A percentile compares a stretch with the other conserved stretches of the same genome.
Conservation (phyloP, 2,888 invertebrate genomes). For the Scrobipalpa atriplicella region DNA sequence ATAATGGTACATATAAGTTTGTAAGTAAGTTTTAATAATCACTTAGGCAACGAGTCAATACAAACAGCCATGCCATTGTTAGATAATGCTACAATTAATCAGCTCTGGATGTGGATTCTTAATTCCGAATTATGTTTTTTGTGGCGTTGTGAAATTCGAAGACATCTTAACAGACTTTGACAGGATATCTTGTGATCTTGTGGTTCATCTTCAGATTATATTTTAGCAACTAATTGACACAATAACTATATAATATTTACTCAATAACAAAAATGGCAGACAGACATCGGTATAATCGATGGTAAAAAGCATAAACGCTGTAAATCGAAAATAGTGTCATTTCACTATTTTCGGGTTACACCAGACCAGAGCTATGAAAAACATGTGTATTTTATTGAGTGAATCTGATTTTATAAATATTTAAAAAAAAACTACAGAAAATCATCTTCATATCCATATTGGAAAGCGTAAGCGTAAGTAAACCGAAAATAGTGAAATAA, state of each 20-base stretch:
- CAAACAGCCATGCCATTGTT: slow-evolving; percentile 29
- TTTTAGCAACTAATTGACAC: background rate
- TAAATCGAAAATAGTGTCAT: too few species aligned
- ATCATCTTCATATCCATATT: too few species aligned
- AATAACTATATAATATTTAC: background rate
- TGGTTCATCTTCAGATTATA: background rate
- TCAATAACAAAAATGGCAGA: too few species aligned
- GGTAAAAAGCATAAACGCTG: too few species aligned
- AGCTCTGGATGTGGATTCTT: slow-evolving; percentile 18
- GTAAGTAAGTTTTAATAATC: slow-evolving; percentile 33
- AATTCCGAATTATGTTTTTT: slow-evolving; percentile 21
- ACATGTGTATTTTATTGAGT: too few species aligned
- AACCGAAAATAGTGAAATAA: too few species aligned
- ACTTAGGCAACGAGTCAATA: slow-evolving; percentile 31
- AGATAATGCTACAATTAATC: slow-evolving; percentile 34
- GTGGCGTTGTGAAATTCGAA: slow-evolving; percentile 17
- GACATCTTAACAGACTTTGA: slow-evolving; percentile 1
- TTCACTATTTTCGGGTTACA: too few species aligned
- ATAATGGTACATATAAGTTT: slow-evolving; percentile 14
- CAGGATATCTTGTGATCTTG: background rate
- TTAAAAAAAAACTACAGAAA: too few species aligned
- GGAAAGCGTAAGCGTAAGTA: too few species aligned
- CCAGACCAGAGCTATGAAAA: too few species aligned
- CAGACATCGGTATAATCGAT: too few species aligned
- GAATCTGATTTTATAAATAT: too few species aligned